Percentiles rank a stretch among this genome's conserved stretches.
These are phyloP conservation scores for Macroteleia sp. DNA, from an alignment of 2,888 invertebrate species.

Conservation along the genomic window DNA sequence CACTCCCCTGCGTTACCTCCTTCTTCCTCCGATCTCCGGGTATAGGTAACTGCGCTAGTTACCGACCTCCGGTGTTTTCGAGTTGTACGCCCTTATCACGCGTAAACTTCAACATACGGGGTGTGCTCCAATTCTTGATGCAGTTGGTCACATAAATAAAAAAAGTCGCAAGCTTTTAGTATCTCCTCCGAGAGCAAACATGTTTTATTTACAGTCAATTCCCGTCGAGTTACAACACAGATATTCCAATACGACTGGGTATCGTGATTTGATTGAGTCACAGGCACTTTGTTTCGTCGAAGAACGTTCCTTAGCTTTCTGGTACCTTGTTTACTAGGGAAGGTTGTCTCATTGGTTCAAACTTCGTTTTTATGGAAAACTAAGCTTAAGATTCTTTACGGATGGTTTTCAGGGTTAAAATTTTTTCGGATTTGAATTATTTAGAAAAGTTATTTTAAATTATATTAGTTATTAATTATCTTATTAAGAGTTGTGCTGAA, in stretches of 20 bases:
- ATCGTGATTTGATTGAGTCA: slow-evolving; percentile 39
- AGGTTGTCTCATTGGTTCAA: slow-evolving; percentile 1
- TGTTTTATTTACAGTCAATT: slow-evolving; percentile 47
- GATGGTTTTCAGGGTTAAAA: too few relatives aligned
- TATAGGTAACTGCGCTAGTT: slow-evolving; percentile 27
- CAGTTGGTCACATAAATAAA: slow-evolving; percentile 32
- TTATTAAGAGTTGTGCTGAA: too few relatives aligned
- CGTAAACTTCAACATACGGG: slow-evolving; percentile 34
- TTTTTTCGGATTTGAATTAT: too few relatives aligned
- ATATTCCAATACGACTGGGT: slow-evolving; percentile 16
- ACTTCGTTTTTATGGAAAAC: too few relatives aligned
- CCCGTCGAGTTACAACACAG: slow-evolving; percentile 32
- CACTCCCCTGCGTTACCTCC: slow-evolving; percentile 47
- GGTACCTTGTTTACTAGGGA: slow-evolving; percentile 3
- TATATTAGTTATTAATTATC: too few relatives aligned
- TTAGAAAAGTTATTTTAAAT: too few relatives aligned
- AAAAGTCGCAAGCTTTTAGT: slow-evolving; percentile 25
- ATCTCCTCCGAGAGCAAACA: slow-evolving; percentile 4
- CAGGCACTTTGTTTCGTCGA: slow-evolving; percentile 43
- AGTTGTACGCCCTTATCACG: too few relatives aligned
- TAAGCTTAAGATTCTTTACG: too few relatives aligned
- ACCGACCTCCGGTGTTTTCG: slow-evolving; percentile 28
- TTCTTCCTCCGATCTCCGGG: slow-evolving; percentile 28
- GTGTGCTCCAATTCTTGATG: slow-evolving; percentile 16
- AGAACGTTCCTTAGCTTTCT: slow-evolving; percentile 3